Evolutionary conservation across 2,113 vertebrate genomes (phyloP), one percentile per base, ranked within the genome.

Genomic region (Xiphias gladius): DNA sequence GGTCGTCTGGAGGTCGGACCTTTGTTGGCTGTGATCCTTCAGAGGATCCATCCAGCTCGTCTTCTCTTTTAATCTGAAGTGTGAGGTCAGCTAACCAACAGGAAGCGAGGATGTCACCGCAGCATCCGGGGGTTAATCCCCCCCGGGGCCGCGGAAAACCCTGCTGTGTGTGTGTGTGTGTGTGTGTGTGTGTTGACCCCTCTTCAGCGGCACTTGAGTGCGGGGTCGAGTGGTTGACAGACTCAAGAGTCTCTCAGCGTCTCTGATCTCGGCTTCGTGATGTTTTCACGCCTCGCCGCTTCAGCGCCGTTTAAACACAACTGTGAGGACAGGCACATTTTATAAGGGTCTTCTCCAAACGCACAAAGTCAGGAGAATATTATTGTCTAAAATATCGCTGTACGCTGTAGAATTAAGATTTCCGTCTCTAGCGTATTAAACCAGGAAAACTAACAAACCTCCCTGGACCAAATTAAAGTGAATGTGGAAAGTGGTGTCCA

Each of bases 191-290:
- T 35, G 32, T 32, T 68, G 76, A 67, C 67, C 87, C 83, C 87
- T 82, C 84, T 82, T 86, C 73, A 64, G 72, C 54, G 71, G 52
- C 35, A 72, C 73, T 89, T 78, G 72, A 81, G 84, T 59, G 32
- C 5, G 41, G 78, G 80, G 80, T 84, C 70, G 80, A 86, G 87
- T 71, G 69, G n/a, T 22, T 81, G 87, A 89, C 83, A 86, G 83
- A 83, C 59, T 89, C 64, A 72, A 86, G 87, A 72, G 86, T 65
- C 86, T 72, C 62, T 79, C 6, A 14, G 2, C 71, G 55, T 50
- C 57, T 80, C 64, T 76, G 78, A 82, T 82, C 79, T 83, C 19
- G 9, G 32, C 32, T 13, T 19, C 16, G 1, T 7, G 26, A 20
- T 30, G 57, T 46, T 73, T 84, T 69, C 68, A 63, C 52, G 43